Conservation (phyloP, 2,113 vertebrate genomes). For the Tympanuchus pallidicinctus region DNA sequence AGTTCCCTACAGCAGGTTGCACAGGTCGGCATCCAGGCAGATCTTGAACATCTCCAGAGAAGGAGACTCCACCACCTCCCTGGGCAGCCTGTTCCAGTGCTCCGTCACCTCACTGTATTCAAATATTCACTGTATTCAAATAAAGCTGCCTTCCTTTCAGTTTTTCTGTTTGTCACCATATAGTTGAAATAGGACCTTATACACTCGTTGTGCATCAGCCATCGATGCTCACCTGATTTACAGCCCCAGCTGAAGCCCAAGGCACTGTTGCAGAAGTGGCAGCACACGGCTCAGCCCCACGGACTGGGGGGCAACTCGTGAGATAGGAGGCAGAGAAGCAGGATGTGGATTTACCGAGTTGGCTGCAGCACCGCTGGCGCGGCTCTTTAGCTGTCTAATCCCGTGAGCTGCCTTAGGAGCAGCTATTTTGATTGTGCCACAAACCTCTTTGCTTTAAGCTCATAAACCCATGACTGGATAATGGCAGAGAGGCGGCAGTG, state of each 20-base stretch:
- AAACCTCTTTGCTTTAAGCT: constrained; percentile 65
- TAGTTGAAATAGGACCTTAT: background rate
- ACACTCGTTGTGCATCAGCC: background rate
- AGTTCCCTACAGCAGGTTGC: too few relatives aligned
- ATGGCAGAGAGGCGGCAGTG: background rate
- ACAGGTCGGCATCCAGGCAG: too few relatives aligned
- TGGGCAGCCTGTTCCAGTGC: too few relatives aligned
- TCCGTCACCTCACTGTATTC: too few relatives aligned
- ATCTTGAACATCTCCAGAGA: too few relatives aligned
- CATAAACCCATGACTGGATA: background rate
- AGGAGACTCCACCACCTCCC: too few relatives aligned
- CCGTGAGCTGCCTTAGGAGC: constrained; percentile 2
- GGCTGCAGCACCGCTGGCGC: background rate
- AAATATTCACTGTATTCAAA: too few relatives aligned
- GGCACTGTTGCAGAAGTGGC: background rate
- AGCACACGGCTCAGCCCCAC: background rate
- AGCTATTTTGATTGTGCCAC: constrained; percentile 43
- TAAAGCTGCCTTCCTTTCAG: too few relatives aligned
- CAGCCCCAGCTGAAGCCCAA: fast-evolving
- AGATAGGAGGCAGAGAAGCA: background rate
- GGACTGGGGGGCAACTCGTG: background rate
- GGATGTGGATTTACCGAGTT: background rate
- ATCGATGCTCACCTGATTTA: fast-evolving
- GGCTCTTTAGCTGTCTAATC: constrained; percentile 40
- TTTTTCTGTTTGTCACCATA: too few relatives aligned